Base-by-base conservation (phyloP, 2,797 vertebrate genomes). In the Coracias cyanogaster region DNA sequence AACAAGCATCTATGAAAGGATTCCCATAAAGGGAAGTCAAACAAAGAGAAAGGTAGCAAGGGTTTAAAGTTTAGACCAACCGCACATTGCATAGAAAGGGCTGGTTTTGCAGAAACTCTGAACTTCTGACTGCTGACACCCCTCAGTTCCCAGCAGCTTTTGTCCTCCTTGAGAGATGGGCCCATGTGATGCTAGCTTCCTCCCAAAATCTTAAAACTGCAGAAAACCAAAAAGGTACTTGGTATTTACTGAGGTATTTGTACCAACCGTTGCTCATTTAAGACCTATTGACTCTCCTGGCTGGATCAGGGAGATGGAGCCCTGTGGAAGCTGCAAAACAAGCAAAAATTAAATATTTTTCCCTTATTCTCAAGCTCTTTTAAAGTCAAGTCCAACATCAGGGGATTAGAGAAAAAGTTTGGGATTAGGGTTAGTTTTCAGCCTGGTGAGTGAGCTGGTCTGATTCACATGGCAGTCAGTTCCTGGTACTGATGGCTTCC, bases 361-460 rank as follows among this genome's bases (percentile, higher is more conserved):
- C 65, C 49, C 49, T 78, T 88, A 60, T 76, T 89, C 66, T 84
- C 37, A 69, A 84, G 4, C 3, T 82, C n/a, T 65, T 86, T 89
- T 55, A 73, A 37, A 84, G 0, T 58, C 37, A 85, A 85, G 15
- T 60, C 48, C 64, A 94, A 10, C 48, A 72, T 51, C n/a, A 71
- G 10, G 16, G 18, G 48, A 86, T 90, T 78, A 90, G 28, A 91
- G 20, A 21, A 17, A 51, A 89, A 82, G 0, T 79, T 79, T 72
- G 26, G 70, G 73, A 85, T 95, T 65, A 67, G 45, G 61, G 86
- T 84, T 93, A 37, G 73, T 61, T 74, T 94, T 83, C 73, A 86
- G 7, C 12, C 49, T 57, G 16, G 31, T 69, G 37, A 26, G 2
- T 22, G 57, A 78, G 35, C 37, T 37, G 15, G 39, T 74, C 72